Conservation (phyloP, 2,888 invertebrate species). For the Byasa hedistus region DNA sequence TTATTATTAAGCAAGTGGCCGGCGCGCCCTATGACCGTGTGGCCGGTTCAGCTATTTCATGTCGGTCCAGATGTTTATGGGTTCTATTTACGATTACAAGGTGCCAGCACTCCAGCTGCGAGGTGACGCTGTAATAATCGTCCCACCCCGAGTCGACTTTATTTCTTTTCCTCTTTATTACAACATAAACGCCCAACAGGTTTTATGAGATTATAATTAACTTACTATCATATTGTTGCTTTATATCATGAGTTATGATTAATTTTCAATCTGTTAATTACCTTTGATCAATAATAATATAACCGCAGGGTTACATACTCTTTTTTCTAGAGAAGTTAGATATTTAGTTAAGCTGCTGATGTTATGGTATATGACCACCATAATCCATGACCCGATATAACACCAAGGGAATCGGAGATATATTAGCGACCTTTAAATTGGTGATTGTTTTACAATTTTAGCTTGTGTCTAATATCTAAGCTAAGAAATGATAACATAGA, state of each 20-base stretch:
- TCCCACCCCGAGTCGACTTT: slow-evolving; percentile 8
- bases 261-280: neutral
- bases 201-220: slow-evolving; percentile 22
- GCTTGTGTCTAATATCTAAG: too few species aligned
- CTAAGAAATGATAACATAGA: too few species aligned
- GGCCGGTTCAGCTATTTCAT: slow-evolving; percentile 8
- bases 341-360: too few species aligned
- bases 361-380: too few species aligned
- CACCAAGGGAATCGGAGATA: too few species aligned
- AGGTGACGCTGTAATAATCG: slow-evolving; percentile 15
- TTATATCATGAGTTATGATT: neutral
- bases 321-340: too few species aligned
- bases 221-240: slow-evolving; percentile 9
- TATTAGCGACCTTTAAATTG: too few species aligned
- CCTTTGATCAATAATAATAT: too few species aligned
- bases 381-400: too few species aligned
- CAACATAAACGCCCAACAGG: slow-evolving; percentile 26
- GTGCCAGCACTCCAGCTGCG: slow-evolving; percentile 17
- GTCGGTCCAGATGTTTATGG: slow-evolving; percentile 20
- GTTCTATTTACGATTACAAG: slow-evolving; percentile 25
- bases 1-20: slow-evolving; percentile 7
- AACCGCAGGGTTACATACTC: too few species aligned
- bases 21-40: slow-evolving; percentile 9
- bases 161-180: slow-evolving; percentile 23
- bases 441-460: too few species aligned